These are phyloP conservation scores for Tenualosa thibaudeaui DNA, from an alignment of 2,797 vertebrate species.

Conservation along the genomic window DNA sequence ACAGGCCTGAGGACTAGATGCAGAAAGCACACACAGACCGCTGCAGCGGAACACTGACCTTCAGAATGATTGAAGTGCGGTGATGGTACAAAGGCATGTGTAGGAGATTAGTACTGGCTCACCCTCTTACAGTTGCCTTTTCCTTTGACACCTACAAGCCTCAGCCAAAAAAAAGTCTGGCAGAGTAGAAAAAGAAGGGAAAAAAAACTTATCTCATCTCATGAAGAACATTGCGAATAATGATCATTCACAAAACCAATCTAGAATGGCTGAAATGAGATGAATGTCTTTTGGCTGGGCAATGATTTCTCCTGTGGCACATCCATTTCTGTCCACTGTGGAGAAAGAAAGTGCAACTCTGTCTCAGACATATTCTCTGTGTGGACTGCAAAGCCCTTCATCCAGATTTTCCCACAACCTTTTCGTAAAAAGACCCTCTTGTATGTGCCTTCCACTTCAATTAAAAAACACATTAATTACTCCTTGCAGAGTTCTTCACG, in stretches of 20 bases:
- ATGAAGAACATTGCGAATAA: background rate
- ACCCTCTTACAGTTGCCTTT: background rate
- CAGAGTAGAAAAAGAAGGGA: too few species aligned
- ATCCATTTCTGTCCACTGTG: background rate
- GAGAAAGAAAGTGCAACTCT: background rate
- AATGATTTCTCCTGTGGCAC: background rate
- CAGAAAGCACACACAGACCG: background rate
- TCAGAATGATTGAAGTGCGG: background rate
- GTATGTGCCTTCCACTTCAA: constrained; percentile 12
- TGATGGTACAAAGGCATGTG: background rate
- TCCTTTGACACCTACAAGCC: background rate
- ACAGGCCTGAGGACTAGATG: background rate
- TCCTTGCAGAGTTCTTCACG: background rate
- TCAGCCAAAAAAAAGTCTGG: background rate
- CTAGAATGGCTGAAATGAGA: background rate
- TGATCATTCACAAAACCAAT: background rate
- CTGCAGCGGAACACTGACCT: background rate
- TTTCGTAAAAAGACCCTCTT: background rate
- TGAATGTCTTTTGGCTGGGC: background rate
- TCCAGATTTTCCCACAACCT: background rate
- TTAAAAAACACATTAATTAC: constrained; percentile 26
- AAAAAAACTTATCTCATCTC: background rate
- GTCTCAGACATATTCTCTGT: background rate
- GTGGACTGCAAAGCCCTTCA: background rate
- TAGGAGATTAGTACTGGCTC: background rate